A percentile compares a stretch with the other conserved stretches of the same genome.
Conservation (phyloP, 2,888 invertebrate species). For the Ctenicera cuprea region DNA sequence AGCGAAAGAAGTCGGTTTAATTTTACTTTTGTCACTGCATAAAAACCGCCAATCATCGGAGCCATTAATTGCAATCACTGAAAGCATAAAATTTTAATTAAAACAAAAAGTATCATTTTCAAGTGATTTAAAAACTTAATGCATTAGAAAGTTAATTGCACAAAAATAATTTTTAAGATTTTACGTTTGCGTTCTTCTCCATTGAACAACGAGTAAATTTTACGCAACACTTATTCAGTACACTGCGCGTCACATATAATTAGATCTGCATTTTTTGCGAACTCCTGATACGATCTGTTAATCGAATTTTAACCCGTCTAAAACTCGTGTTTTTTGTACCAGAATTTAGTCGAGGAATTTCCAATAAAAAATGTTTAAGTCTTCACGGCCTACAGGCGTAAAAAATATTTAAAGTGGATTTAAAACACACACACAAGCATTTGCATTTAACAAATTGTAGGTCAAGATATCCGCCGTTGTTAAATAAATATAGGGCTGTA, state of each 20-base stretch:
- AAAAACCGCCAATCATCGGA: slow-evolving; percentile 13
- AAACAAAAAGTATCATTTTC: neutral
- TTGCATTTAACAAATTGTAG: slow-evolving; percentile 1
- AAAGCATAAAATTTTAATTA: slow-evolving; percentile 30
- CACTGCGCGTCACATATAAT: slow-evolving; percentile 1
- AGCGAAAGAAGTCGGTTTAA: slow-evolving; percentile 4
- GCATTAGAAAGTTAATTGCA: slow-evolving; percentile 26
- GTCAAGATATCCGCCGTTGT: slow-evolving; percentile 11
- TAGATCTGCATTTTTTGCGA: neutral
- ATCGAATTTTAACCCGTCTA: too few relatives aligned
- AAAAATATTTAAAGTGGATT: neutral
- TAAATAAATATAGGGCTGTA: slow-evolving; percentile 6
- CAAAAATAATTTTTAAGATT: neutral
- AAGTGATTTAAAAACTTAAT: slow-evolving; percentile 1
- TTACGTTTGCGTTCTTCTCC: neutral
- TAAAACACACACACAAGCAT: neutral
- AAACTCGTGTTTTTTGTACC: too few relatives aligned
- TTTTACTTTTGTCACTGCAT: slow-evolving; percentile 6
- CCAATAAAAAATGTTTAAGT: too few relatives aligned
- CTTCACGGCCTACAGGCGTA: neutral
- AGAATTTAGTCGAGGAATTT: too few relatives aligned
- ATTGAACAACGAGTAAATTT: neutral
- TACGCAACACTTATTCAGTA: slow-evolving; percentile 8
- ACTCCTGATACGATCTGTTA: neutral
- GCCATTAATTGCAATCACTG: slow-evolving; percentile 2